phyloP scores from a whole-genome alignment of 2,113 vertebrate species.

The Phoxinus phoxinus region DNA sequence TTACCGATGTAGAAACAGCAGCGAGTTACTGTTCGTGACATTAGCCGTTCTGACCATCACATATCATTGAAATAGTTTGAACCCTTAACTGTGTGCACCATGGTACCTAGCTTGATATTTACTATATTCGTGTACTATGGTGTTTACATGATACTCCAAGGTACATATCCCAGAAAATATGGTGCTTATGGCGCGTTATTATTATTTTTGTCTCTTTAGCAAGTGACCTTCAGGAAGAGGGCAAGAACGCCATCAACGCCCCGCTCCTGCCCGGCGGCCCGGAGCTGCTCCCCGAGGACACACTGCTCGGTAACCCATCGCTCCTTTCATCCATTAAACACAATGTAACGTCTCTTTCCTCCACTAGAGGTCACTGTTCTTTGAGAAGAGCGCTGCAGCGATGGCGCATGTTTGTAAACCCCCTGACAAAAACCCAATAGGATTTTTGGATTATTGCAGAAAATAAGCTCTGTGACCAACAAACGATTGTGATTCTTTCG shows the following conservation, averaged over 20 bases:
- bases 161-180: neutral
- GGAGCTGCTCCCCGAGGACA: conserved; percentile 89
- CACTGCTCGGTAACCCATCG: conserved; percentile 82
- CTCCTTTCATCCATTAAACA: conserved; percentile 5
- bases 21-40: neutral
- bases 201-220: conserved; percentile 73
- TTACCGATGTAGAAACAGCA: neutral
- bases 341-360: neutral
- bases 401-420: neutral
- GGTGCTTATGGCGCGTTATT: neutral
- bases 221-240: conserved; percentile 94
- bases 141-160: neutral
- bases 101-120: neutral
- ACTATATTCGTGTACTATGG: neutral
- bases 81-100: neutral
- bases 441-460: neutral
- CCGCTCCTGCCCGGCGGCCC: conserved; percentile 80
- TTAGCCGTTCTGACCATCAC: neutral
- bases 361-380: neutral
- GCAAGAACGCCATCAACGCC: conserved; percentile 91
- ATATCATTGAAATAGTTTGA: neutral
- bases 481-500: too few relatives aligned
- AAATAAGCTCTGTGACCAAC: neutral
- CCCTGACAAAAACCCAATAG: too few relatives aligned
- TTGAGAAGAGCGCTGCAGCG: neutral